Evolutionary conservation across 2,113 vertebrate genomes (phyloP), one percentile per base, ranked within the genome.

Genomic region (Galemys pyrenaicus): DNA sequence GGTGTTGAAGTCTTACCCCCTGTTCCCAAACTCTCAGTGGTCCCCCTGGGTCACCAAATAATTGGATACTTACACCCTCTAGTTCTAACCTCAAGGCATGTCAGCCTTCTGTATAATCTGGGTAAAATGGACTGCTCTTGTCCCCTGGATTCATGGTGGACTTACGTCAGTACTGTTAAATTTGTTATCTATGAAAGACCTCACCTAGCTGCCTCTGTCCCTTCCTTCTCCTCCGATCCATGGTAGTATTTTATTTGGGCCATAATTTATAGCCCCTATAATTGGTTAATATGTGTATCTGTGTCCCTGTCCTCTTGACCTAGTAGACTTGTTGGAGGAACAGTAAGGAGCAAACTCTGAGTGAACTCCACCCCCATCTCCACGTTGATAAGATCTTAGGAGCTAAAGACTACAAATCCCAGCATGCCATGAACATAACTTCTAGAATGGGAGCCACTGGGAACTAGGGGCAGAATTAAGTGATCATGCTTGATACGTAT

Each of bases 41-140:
- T 26, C 60, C 74, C 92, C 79, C 30, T 68, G 13, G 49, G 44
- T 70, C 64, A 80, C 70, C 75, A 75, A 75, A 30, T 71, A 94
- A 93, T 39, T 87, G 74, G 51, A 60, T 86, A 65, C 62, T 85
- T 87, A 86, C 86, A 46, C 41, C 89, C 85, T 16, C 64, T 73
- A 80, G 44, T 44, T 62, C 71, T 71, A 56, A 70, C 70, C 83
- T 92, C 10, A 6, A 89, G 68, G 49, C 68, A 44, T 37, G 80
- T 49, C 67, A 35, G 15, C n/a, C 60, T 60, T 85, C 71, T 71
- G 32, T 37, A 6, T 20, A 20, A 44, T 89, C 56, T n/a, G 49
- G 28, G 54, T 19, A 35, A 84, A 54, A 13, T 11, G 67, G 60
- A 49, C 77, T 44, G 4, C 2, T 28, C 54, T 30, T 2, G 9